These are phyloP conservation scores for Penaeus japonicus DNA, from an alignment of 1,140 invertebrate genomes.

Conservation along the genomic window DNA sequence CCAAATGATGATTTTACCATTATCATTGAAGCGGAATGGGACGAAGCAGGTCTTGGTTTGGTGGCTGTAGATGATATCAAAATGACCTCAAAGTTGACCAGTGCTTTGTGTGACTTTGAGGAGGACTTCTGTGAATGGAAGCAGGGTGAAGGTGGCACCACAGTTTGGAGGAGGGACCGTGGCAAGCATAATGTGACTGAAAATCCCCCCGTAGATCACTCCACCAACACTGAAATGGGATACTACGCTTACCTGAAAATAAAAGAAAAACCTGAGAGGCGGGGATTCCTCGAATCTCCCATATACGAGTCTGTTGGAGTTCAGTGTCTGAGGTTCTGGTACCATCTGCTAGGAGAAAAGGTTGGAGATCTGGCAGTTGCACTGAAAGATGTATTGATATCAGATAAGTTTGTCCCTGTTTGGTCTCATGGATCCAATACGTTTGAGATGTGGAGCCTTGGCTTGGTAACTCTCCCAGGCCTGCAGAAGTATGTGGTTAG, in stretches of 20 bases:
- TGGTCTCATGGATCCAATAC: conserved; percentile 18
- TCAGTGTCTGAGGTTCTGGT: conserved; percentile 50
- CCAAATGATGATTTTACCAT: conserved; percentile 46
- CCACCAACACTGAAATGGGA: conserved; percentile 8
- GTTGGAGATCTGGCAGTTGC: conserved; percentile 19
- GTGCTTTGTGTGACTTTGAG: conserved; percentile 43
- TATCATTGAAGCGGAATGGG: conserved; percentile 26
- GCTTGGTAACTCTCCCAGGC: conserved; percentile 20
- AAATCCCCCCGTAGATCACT: conserved; percentile 30
- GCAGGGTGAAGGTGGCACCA: neutral
- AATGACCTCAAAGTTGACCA: conserved; percentile 15
- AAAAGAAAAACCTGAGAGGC: neutral
- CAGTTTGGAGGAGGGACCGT: conserved; percentile 23
- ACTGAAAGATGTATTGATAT: neutral
- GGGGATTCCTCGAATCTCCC: conserved; percentile 30
- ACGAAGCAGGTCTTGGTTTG: conserved; percentile 23
- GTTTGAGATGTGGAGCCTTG: conserved; percentile 39
- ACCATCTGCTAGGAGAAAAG: conserved; percentile 39
- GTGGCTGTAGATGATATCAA: conserved; percentile 46
- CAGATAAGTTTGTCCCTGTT: neutral
- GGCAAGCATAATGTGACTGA: conserved; percentile 22
- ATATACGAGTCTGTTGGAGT: conserved; percentile 27
- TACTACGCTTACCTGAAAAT: conserved; percentile 34
- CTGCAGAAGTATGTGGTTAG: conserved; percentile 18
- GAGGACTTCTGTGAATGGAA: conserved; percentile 40